A percentile compares a stretch with the other conserved stretches of the same genome.
These are phyloP conservation scores for Neoarius graeffei DNA, from an alignment of 2,113 vertebrate genomes.

Conservation along the genomic window DNA sequence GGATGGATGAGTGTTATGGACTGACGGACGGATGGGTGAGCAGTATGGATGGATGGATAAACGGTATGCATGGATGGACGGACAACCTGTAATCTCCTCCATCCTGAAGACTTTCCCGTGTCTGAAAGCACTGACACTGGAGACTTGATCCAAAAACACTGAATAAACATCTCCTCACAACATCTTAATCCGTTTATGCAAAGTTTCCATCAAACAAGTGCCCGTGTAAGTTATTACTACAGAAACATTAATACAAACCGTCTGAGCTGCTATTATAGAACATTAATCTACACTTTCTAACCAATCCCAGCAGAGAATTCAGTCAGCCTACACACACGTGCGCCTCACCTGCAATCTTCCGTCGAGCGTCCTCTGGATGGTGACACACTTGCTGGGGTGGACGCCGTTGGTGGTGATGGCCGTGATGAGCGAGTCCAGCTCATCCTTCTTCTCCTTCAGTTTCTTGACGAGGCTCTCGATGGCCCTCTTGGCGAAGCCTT, in stretches of 20 bases:
- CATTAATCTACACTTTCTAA: background rate
- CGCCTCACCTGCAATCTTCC: conserved; percentile 76
- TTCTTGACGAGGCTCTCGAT: conserved; percentile 80
- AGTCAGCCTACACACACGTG: background rate
- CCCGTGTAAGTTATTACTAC: background rate
- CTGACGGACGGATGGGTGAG: no score
- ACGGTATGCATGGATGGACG: no score
- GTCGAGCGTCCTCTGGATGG: conserved; percentile 82
- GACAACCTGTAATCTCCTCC: no score
- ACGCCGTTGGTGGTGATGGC: conserved; percentile 81
- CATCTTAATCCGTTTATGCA: background rate
- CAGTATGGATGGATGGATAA: no score
- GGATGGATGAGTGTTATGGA: no score
- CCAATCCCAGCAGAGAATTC: background rate
- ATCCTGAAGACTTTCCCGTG: background rate
- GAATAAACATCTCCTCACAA: background rate
- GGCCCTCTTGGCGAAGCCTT: conserved; percentile 78
- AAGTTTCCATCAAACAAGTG: background rate
- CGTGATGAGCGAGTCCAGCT: conserved; percentile 80
- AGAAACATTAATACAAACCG: background rate
- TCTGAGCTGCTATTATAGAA: background rate
- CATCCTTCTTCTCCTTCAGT: conserved; percentile 76
- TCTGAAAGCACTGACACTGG: background rate
- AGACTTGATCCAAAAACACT: background rate
- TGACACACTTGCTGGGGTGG: conserved; percentile 82